A percentile compares a stretch with the other conserved stretches of the same genome.
phyloP scores from a whole-genome alignment of 2,113 vertebrate genomes.

The Nycticorax nycticorax region DNA sequence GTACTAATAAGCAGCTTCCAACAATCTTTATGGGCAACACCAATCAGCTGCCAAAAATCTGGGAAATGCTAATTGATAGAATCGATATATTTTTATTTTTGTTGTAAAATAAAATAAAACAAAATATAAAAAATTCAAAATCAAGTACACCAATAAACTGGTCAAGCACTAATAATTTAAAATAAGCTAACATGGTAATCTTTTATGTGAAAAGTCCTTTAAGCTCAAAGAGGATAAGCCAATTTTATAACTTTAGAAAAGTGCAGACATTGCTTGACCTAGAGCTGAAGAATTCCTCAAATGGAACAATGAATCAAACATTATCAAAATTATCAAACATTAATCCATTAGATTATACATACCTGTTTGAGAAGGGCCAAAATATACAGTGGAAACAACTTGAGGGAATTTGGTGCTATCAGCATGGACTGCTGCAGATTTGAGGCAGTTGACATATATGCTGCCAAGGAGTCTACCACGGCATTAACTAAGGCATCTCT shows the following conservation, averaged over 20 bases:
- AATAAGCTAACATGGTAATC: background rate
- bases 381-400: conserved; percentile 91
- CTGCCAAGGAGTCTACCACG: conserved; percentile 85
- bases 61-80: background rate
- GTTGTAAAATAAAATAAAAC: background rate
- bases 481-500: conserved; percentile 95
- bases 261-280: background rate
- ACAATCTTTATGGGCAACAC: background rate
- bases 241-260: background rate
- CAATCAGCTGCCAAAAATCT: background rate
- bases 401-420: conserved; percentile 83
- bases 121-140: background rate
- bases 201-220: background rate
- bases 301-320: background rate
- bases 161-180: background rate
- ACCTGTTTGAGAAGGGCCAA: conserved; percentile 97
- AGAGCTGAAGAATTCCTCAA: background rate
- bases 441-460: conserved; percentile 86
- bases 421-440: conserved; percentile 86
- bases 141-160: background rate
- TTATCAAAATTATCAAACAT: background rate
- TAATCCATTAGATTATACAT: background rate
- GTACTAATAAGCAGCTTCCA: background rate
- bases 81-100: background rate
- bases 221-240: background rate